A percentile compares a stretch with the other conserved stretches of the same genome.
These are phyloP conservation scores for Thalassaphorura encarpata DNA, from an alignment of 1,140 invertebrate genomes.

Conservation along the genomic window DNA sequence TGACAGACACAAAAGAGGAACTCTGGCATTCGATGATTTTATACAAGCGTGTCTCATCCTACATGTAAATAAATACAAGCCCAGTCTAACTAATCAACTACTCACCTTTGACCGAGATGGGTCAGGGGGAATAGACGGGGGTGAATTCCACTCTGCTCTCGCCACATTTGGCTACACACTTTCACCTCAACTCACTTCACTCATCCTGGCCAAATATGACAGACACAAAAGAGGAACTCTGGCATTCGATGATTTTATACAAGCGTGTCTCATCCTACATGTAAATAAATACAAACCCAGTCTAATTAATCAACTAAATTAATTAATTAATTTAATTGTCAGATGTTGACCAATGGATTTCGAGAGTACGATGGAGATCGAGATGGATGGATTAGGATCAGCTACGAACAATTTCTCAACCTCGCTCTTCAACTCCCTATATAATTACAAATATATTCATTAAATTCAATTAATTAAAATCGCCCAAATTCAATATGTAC, in stretches of 20 bases:
- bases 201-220: constrained; percentile 86
- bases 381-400: constrained; percentile 88
- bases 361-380: constrained; percentile 78
- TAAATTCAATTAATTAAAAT: no score
- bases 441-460: no score
- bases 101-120: constrained; percentile 93
- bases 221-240: constrained; percentile 75
- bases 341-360: constrained; percentile 84
- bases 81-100: not conserved
- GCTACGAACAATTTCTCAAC: constrained; percentile 89
- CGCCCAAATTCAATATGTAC: no score
- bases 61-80: constrained; percentile 47
- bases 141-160: not conserved
- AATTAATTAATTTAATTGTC: constrained; percentile 41
- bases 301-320: not conserved
- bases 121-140: constrained; percentile 88
- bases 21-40: constrained; percentile 96
- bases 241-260: constrained; percentile 98
- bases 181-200: constrained; percentile 70
- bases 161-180: constrained; percentile 50
- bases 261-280: constrained; percentile 87
- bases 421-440: no score
- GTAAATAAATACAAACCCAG: not conserved
- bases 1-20: constrained; percentile 76
- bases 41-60: constrained; percentile 92